phyloP scores from a whole-genome alignment of 2,113 vertebrate genomes.

The Brachypodius melanocephalos region DNA sequence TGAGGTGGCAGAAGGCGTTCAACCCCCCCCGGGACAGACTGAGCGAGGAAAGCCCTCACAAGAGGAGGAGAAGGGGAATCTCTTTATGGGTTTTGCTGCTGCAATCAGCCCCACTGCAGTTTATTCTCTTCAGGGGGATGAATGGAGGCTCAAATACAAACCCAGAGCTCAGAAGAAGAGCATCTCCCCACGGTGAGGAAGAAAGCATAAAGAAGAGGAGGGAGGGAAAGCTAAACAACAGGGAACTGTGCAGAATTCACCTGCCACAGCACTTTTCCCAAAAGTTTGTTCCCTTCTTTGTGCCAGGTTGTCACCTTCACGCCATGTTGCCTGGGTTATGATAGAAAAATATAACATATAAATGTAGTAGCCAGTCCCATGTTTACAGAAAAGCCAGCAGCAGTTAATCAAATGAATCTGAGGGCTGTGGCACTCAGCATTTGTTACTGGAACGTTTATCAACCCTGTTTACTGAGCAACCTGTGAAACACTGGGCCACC shows the following conservation, averaged over 20 bases:
- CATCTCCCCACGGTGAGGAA: background rate
- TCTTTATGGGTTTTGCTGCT: conserved; percentile 17
- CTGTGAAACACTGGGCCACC: background rate
- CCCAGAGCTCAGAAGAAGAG: background rate
- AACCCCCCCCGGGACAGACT: background rate
- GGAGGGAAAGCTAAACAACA: background rate
- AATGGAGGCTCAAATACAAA: background rate
- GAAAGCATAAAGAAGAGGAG: background rate
- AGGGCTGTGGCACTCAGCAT: background rate
- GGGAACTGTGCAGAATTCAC: background rate
- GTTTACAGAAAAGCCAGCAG: background rate
- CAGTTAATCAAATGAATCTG: background rate
- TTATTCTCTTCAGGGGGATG: background rate
- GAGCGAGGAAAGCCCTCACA: conserved; percentile 32
- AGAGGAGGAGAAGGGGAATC: conserved; percentile 45
- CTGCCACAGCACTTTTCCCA: background rate
- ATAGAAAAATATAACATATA: background rate
- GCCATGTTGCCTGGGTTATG: fast-evolving
- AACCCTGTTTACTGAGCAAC: background rate
- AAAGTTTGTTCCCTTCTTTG: background rate
- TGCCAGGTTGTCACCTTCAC: background rate
- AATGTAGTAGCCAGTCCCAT: background rate
- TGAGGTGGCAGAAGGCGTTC: background rate
- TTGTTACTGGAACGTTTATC: background rate
- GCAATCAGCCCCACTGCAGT: background rate